Evolutionary conservation across 2,797 vertebrate species (phyloP).

Genomic region (Hapalemur alaotrensis): DNA sequence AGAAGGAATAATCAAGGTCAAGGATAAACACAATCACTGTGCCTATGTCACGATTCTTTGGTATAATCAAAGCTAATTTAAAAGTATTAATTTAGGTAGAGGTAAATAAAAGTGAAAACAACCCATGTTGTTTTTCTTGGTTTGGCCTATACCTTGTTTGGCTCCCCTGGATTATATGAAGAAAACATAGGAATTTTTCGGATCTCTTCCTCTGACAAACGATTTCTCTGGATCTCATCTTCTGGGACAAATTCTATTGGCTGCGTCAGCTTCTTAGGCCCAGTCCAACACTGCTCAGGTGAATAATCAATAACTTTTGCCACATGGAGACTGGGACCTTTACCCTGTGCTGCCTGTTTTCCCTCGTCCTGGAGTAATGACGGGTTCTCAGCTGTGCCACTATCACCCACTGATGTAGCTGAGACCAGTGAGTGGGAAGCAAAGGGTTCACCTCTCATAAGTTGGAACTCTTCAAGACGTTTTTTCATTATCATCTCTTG

Average conservation of each 20-base stretch:
- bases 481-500: slow-evolving; percentile 87
- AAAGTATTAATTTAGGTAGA: slow-evolving; percentile 52
- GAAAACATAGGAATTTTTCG: slow-evolving; percentile 89
- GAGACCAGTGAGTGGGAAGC: slow-evolving; percentile 52
- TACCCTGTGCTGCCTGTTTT: slow-evolving; percentile 62
- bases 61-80: slow-evolving; percentile 59
- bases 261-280: slow-evolving; percentile 86
- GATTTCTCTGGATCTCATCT: slow-evolving; percentile 90
- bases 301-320: slow-evolving; percentile 85
- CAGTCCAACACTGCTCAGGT: slow-evolving; percentile 62
- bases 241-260: slow-evolving; percentile 87
- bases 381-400: slow-evolving; percentile 69
- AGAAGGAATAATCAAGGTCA: slow-evolving; percentile 59
- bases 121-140: slow-evolving; percentile 54
- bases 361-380: slow-evolving; percentile 69
- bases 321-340: slow-evolving; percentile 78
- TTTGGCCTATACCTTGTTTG: slow-evolving; percentile 87
- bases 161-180: slow-evolving; percentile 91
- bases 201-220: slow-evolving; percentile 90
- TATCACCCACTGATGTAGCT: slow-evolving; percentile 62
- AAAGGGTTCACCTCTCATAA: slow-evolving; percentile 69
- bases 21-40: slow-evolving; percentile 57
- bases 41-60: slow-evolving; percentile 43
- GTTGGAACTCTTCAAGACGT: slow-evolving; percentile 70
- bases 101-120: slow-evolving; percentile 62